phyloP scores from a whole-genome alignment of 2,797 vertebrate genomes.

The Melanotaenia boesemani region DNA sequence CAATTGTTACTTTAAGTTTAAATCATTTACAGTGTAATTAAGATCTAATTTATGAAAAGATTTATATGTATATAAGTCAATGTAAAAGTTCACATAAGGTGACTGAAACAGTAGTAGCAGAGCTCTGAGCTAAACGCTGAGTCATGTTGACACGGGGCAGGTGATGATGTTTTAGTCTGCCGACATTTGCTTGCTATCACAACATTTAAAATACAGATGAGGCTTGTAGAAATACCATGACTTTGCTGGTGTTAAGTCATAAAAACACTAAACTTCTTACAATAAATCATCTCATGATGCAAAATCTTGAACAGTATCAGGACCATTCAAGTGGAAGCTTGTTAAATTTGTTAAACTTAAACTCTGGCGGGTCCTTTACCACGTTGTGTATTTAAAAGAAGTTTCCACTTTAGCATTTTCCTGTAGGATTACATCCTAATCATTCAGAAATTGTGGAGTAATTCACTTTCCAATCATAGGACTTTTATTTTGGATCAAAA shows the following conservation, averaged over 20 bases:
- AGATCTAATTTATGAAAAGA: too few relatives aligned
- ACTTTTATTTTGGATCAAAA: conserved; percentile 30
- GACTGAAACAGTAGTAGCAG: not conserved
- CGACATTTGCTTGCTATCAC: not conserved
- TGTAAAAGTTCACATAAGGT: not conserved
- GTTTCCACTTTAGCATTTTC: not conserved
- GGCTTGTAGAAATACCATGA: not conserved
- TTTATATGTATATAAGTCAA: too few relatives aligned
- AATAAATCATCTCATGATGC: too few relatives aligned
- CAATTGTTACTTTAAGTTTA: not conserved
- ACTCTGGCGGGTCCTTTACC: too few relatives aligned
- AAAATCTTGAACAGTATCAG: too few relatives aligned
- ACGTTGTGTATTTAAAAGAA: too few relatives aligned
- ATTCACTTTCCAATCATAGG: not conserved
- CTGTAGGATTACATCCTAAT: not conserved
- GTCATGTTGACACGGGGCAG: not conserved
- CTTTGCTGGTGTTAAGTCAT: not conserved
- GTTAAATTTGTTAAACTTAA: too few relatives aligned
- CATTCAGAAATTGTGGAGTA: not conserved
- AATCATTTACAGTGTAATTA: not conserved
- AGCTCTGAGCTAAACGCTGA: not conserved
- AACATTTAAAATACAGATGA: not conserved
- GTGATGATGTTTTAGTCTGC: not conserved
- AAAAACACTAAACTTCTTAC: not conserved
- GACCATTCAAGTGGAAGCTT: too few relatives aligned